Base-by-base conservation (phyloP, 2,113 vertebrate genomes). In the Anser cygnoides region DNA sequence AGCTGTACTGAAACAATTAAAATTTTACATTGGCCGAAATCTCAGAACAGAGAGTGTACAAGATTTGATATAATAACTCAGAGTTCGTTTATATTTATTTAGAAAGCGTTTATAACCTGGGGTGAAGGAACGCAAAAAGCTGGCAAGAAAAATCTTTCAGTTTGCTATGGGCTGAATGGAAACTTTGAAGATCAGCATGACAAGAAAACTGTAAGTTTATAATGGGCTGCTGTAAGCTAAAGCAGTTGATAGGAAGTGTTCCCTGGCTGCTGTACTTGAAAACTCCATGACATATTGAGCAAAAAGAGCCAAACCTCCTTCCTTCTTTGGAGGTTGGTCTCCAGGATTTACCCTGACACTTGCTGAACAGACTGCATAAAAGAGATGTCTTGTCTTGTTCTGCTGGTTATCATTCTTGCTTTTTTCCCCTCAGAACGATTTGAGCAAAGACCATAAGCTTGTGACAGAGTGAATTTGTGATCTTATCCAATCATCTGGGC, bases 401-500 rank as follows among this genome's bases (percentile, higher is more conserved):
- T 82, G 66, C 86, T 89, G 90, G 95, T 97, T 97, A 98, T 98
- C 97, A 97, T 95, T 98, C 97, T 97, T 97, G 76, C 44, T 65
- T 96, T 94, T 92, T 62, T 55, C 0, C 37, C 58, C 52, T 84
- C 82, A 89, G 87, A 97, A 96, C 1, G 4, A 95, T 98, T 97
- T 98, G 96, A 97, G 96, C 94, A 94, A 98, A 97, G 97, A 98
- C 97, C 97, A 96, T 97, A 98, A 98, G 97, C 97, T 97, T 94
- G 90, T 98, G 97, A 98, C 97, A 98, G 95, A 97, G 97, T 92
- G 97, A 97, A 98, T 98, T 97, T 98, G 97, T 97, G 98, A 98
- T 98, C 97, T 97, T 98, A 98, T 98, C 97, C 97, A 97, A 98
- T 98, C 98, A 98, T 98, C 97, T 97, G 97, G 98, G 97, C 95